phyloP scores from a whole-genome alignment of 2,888 invertebrate species.

The Rugalucina vietnamica region DNA sequence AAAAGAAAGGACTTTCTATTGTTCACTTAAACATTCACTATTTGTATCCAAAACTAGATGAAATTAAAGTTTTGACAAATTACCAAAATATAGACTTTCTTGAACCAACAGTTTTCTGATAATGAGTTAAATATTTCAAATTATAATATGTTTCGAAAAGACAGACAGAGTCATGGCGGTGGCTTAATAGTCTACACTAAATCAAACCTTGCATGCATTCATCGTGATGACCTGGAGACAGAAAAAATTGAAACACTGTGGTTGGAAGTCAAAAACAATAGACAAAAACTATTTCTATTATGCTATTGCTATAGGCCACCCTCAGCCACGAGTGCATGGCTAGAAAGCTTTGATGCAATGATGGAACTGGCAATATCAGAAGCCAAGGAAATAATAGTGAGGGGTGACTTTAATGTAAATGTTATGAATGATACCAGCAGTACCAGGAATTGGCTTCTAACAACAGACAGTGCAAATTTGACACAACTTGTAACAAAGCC shows the following conservation, averaged over 20 bases:
- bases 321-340: background rate
- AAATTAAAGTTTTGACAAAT: background rate
- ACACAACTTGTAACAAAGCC: background rate
- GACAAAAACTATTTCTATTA: background rate
- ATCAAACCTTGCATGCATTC: background rate
- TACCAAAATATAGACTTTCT: background rate
- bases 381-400: background rate
- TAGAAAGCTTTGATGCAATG: background rate
- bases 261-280: background rate
- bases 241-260: background rate
- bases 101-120: background rate
- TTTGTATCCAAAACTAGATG: conserved; percentile 1
- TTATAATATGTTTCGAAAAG: background rate
- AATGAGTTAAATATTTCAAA: background rate
- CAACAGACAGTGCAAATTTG: background rate
- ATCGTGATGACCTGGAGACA: background rate
- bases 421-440: background rate
- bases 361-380: background rate
- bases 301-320: background rate
- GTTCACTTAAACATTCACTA: no score
- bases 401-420: background rate
- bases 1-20: background rate
- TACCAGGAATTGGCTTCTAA: background rate
- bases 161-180: no score
- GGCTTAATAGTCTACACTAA: background rate